Percentiles rank a stretch among this genome's conserved stretches.
Evolutionary conservation across 2,113 vertebrate species (phyloP).

Genomic region (Chaenogobius annularis): DNA sequence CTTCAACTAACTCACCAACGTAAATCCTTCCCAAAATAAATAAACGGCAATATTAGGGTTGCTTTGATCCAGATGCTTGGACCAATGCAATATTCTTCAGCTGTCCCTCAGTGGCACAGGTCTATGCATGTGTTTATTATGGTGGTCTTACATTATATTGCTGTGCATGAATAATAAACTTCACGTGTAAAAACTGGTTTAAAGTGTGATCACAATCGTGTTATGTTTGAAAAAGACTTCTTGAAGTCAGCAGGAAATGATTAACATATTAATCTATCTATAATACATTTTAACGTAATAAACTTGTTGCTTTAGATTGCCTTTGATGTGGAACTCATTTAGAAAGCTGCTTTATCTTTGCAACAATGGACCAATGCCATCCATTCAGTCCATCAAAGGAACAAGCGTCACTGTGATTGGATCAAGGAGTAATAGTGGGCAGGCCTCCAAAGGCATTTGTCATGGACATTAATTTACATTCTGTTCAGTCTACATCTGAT

Average conservation of each 20-base stretch:
- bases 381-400: neutral
- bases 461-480: neutral
- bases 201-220: too few relatives aligned
- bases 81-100: too few relatives aligned
- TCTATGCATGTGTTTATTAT: neutral
- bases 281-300: neutral
- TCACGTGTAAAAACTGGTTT: neutral
- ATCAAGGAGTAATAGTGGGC: neutral
- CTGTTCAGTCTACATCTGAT: neutral
- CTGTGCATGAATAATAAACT: neutral
- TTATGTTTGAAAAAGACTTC: too few relatives aligned
- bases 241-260: too few relatives aligned
- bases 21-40: neutral
- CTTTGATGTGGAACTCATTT: too few relatives aligned
- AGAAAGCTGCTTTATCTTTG: neutral
- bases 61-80: neutral
- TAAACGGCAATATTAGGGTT: neutral
- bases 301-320: too few relatives aligned
- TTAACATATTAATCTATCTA: neutral
- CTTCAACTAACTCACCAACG: neutral
- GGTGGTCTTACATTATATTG: neutral
- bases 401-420: neutral
- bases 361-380: neutral
- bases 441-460: neutral
- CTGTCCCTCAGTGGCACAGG: too few relatives aligned